Percentiles rank a stretch among this genome's conserved stretches.
These are phyloP conservation scores for Pseudochirops cupreus DNA, from an alignment of 2,797 vertebrate species.

Conservation along the genomic window DNA sequence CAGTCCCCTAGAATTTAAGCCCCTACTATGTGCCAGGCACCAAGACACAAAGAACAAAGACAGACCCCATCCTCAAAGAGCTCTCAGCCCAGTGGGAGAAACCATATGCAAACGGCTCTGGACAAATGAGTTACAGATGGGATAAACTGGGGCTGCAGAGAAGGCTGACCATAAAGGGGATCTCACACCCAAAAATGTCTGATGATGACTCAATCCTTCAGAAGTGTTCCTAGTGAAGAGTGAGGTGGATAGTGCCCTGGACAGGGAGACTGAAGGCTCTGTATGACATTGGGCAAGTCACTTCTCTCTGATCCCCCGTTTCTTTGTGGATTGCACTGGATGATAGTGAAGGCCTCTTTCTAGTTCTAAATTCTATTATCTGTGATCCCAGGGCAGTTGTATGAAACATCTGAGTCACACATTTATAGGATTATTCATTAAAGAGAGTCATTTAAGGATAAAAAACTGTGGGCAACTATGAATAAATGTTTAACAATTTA, in stretches of 20 bases:
- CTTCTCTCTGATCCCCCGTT: too few species aligned
- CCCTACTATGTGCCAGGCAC: not conserved
- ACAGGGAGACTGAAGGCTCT: not conserved
- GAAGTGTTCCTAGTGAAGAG: not conserved
- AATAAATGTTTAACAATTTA: not conserved
- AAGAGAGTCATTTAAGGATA: not conserved
- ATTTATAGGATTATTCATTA: fast-evolving
- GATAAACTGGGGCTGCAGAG: not conserved
- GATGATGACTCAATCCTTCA: not conserved
- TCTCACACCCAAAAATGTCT: not conserved
- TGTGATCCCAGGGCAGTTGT: not conserved
- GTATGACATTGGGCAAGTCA: fast-evolving
- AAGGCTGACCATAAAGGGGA: not conserved
- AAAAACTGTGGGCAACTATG: not conserved
- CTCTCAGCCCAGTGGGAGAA: not conserved
- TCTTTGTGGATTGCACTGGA: not conserved
- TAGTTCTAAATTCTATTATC: not conserved
- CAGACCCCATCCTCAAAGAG: not conserved
- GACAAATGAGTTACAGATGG: not conserved
- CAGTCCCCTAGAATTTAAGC: not conserved
- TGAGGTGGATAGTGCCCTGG: not conserved
- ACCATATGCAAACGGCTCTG: too few species aligned
- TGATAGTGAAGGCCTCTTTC: fast-evolving
- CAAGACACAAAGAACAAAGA: not conserved
- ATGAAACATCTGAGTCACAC: fast-evolving